Evolutionary conservation across 2,888 invertebrate genomes (phyloP).

Genomic region (Herminia tarsipennalis): DNA sequence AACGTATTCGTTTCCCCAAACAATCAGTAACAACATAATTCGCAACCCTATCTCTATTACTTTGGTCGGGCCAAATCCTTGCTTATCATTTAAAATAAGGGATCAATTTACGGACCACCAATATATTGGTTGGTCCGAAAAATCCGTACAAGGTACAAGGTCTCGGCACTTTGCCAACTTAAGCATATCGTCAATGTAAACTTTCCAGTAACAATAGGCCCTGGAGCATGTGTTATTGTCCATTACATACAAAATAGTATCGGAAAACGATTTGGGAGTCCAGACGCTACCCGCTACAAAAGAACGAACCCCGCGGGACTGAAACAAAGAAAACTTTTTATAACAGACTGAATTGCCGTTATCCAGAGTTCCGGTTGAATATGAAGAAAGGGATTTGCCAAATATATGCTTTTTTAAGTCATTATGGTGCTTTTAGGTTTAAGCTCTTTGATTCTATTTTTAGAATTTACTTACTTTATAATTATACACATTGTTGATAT

Average conservation of each 20-base stretch:
- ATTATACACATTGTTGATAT: too few species aligned
- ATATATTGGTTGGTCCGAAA: slow-evolving; percentile 14
- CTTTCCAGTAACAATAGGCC: slow-evolving; percentile 50
- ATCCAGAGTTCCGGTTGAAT: slow-evolving; percentile 47
- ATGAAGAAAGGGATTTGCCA: slow-evolving; percentile 33
- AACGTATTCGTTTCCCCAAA: slow-evolving; percentile 13
- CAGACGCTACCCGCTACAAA: slow-evolving; percentile 55
- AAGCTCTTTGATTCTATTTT: neutral
- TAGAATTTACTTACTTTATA: too few species aligned
- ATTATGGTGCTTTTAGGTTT: slow-evolving; percentile 1
- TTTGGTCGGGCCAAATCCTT: slow-evolving; percentile 18
- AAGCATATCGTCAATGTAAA: slow-evolving; percentile 46
- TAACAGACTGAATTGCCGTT: slow-evolving; percentile 63
- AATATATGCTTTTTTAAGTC: slow-evolving; percentile 8
- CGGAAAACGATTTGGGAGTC: slow-evolving; percentile 77
- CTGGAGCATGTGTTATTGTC: slow-evolving; percentile 71
- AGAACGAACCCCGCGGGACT: slow-evolving; percentile 51
- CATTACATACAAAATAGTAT: slow-evolving; percentile 77
- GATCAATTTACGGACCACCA: slow-evolving; percentile 19
- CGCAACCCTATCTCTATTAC: slow-evolving; percentile 26
- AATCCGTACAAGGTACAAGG: slow-evolving; percentile 30
- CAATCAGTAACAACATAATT: slow-evolving; percentile 25
- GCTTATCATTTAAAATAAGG: slow-evolving; percentile 33
- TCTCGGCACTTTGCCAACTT: slow-evolving; percentile 37
- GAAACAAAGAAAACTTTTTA: slow-evolving; percentile 80